phyloP scores from a whole-genome alignment of 2,888 invertebrate genomes.

The Leptura quadrifasciata region DNA sequence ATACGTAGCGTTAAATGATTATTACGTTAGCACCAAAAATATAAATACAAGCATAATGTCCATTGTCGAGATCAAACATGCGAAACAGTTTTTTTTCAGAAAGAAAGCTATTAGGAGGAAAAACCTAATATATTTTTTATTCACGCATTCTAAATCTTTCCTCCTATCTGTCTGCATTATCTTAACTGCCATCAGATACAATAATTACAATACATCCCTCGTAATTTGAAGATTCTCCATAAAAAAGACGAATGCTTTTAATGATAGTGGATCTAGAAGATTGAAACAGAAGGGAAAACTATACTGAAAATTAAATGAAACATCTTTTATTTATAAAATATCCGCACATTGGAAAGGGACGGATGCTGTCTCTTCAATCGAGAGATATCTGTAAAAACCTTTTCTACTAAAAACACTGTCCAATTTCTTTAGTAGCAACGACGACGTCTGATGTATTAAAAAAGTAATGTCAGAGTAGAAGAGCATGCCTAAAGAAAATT shows the following conservation, averaged over 20 bases:
- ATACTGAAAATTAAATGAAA: slow-evolving; percentile 64
- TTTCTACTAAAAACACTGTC: slow-evolving; percentile 68
- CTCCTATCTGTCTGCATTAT: slow-evolving; percentile 15
- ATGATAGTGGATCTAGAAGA: slow-evolving; percentile 18
- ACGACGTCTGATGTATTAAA: slow-evolving; percentile 71
- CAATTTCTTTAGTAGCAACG: slow-evolving; percentile 69
- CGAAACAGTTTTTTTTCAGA: background rate
- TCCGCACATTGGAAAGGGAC: slow-evolving; percentile 56
- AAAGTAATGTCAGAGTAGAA: slow-evolving; percentile 68
- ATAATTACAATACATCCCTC: slow-evolving; percentile 25
- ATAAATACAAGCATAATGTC: background rate
- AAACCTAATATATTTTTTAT: slow-evolving; percentile 25
- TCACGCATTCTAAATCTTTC: slow-evolving; percentile 15
- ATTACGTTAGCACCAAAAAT: background rate
- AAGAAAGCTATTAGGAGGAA: background rate
- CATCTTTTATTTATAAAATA: slow-evolving; percentile 66
- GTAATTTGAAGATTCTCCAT: slow-evolving; percentile 30
- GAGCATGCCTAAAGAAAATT: slow-evolving; percentile 68
- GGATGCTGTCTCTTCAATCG: slow-evolving; percentile 64
- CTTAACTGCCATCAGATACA: slow-evolving; percentile 28
- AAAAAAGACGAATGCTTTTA: slow-evolving; percentile 27
- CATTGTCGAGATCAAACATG: background rate
- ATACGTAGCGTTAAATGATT: no score
- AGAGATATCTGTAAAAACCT: slow-evolving; percentile 65
- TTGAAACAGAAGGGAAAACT: slow-evolving; percentile 24